Evolutionary conservation across 2,113 vertebrate species (phyloP), one percentile per base, ranked within the genome.

Genomic region (Seriola quinqueradiata): DNA sequence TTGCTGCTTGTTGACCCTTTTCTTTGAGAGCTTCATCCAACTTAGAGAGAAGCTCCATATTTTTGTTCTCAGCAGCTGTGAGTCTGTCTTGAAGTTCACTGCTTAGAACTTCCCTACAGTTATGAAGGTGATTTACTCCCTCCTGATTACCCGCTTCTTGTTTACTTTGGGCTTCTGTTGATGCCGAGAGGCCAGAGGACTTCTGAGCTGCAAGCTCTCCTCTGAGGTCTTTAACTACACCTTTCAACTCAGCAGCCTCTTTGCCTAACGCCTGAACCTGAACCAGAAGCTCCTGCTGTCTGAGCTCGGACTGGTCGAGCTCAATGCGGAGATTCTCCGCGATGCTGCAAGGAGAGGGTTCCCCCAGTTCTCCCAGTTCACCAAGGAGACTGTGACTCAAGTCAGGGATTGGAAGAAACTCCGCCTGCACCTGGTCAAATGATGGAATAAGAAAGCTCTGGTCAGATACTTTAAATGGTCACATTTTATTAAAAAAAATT

Each of bases 241-340:
- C 70, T 36, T 81, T 90, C 25, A 98, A 93, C 48, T 87, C 91
- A 0, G 36, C 44, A 7, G 94, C 95, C 85, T 97, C 97, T 70
- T 96, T 88, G 0, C 77, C 81, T 1, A 95, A 72, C 79, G 81
- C 64, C 0, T 86, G 44, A 70, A 97, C 93, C 76, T 81, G 86
- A 82, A 94, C 79, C 60, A 95, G 89, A 94, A 96, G 96, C 77
- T 96, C 93, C 65, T 93, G 96, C 88, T 97, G 96, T 75, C 86
- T 96, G 76, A 98, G 86, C 79, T 99, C 97, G 8, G 96, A 95
- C 64, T 96, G 97, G 89, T 99, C 97, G 9, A 98, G 97, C 75
- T 97, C 96, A 38, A 97, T 82, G 61, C 95, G 96, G 89, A 98
- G 95, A 85, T 97, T 97, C 14, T 99, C 98, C 0, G 96, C 95